phyloP scores from a whole-genome alignment of 2,113 vertebrate species.

The Otus sunia region DNA sequence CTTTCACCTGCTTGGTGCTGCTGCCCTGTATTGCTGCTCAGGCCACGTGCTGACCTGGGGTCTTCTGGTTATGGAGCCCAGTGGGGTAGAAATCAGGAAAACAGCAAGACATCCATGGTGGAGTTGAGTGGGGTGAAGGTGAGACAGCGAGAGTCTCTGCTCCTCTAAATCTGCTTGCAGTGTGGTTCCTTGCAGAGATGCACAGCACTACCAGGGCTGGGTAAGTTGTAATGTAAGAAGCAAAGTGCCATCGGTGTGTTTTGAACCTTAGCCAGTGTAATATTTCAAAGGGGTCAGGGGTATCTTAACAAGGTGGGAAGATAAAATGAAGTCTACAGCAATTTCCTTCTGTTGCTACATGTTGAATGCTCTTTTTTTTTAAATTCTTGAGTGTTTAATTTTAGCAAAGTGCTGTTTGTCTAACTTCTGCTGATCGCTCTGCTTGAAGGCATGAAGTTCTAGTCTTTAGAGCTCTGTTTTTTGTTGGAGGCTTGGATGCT shows the following conservation, averaged over 20 bases:
- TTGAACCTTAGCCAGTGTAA: neutral
- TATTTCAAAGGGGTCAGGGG: neutral
- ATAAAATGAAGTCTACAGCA: neutral
- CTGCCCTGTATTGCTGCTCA: neutral
- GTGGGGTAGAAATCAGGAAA: neutral
- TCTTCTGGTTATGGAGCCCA: neutral
- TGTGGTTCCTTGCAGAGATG: neutral
- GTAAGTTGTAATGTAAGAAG: neutral
- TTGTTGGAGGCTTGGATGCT: neutral
- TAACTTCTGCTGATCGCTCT: neutral
- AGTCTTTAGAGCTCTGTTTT: neutral
- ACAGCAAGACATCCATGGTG: accelerated
- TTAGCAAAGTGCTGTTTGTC: neutral
- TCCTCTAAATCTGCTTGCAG: neutral
- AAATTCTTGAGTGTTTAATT: neutral
- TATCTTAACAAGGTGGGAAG: neutral
- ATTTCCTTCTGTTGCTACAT: neutral
- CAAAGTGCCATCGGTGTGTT: neutral
- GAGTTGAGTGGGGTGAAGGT: neutral
- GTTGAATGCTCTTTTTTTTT: neutral
- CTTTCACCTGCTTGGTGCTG: accelerated
- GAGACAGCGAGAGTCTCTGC: neutral
- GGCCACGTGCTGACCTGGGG: accelerated
- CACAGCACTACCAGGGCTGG: accelerated
- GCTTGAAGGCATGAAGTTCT: neutral